Percentiles rank a stretch among this genome's conserved stretches.
phyloP scores from a whole-genome alignment of 2,888 invertebrate genomes.

The Parnassius mnemosyne region DNA sequence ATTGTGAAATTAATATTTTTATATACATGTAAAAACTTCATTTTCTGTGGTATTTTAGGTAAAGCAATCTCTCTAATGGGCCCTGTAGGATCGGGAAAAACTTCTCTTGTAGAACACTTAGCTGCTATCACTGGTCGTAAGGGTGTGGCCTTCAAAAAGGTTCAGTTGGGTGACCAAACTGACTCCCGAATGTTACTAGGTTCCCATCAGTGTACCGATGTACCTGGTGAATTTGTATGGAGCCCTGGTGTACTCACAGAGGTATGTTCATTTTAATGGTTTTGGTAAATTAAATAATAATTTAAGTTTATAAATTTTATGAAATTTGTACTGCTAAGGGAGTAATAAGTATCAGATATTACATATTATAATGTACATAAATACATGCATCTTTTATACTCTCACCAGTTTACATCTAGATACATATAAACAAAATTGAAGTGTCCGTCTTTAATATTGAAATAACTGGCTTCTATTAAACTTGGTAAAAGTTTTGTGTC shows the following conservation, averaged over 20 bases:
- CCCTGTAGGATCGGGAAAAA: constrained; percentile 97
- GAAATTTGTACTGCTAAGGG: too few species aligned
- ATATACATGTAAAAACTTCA: not conserved
- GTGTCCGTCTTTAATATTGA: too few species aligned
- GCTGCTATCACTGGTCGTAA: constrained; percentile 88
- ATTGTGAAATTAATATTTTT: too few species aligned
- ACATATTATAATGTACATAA: too few species aligned
- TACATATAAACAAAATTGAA: too few species aligned
- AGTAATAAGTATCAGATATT: too few species aligned
- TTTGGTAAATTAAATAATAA: too few species aligned
- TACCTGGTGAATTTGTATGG: constrained; percentile 99
- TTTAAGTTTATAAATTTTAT: too few species aligned
- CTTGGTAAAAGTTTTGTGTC: too few species aligned
- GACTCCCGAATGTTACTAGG: constrained; percentile 97
- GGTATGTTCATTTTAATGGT: constrained; percentile 51
- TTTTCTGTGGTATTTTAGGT: constrained; percentile 44
- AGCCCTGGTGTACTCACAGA: constrained; percentile 95
- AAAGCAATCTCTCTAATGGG: constrained; percentile 89
- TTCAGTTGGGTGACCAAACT: constrained; percentile 98
- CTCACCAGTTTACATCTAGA: too few species aligned
- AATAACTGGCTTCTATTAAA: too few species aligned
- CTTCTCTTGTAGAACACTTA: constrained; percentile 91
- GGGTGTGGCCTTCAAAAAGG: constrained; percentile 82
- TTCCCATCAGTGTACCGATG: constrained; percentile 95
- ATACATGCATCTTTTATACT: too few species aligned